phyloP scores from a whole-genome alignment of 2,113 vertebrate genomes.

The Poecilia latipinna region DNA sequence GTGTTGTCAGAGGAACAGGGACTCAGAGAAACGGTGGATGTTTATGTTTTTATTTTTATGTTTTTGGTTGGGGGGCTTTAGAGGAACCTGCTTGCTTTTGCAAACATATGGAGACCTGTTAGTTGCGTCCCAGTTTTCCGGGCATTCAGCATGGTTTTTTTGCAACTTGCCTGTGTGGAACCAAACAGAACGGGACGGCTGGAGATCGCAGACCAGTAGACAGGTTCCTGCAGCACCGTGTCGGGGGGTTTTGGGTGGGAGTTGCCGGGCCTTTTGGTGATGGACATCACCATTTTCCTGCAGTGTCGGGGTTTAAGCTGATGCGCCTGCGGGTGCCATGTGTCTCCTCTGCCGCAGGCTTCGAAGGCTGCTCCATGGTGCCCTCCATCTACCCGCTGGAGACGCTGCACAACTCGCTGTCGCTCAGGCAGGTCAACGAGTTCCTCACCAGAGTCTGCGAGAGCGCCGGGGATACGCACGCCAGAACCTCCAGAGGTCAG shows the following conservation, averaged over 20 bases:
- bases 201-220: conserved; percentile 19
- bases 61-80: not conserved
- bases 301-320: conserved; percentile 28
- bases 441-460: conserved; percentile 89
- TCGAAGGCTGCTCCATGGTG: conserved; percentile 99
- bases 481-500: conserved; percentile 86
- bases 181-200: conserved; percentile 17
- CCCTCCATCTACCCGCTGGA: conserved; percentile 97
- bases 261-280: conserved; percentile 16
- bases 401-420: conserved; percentile 98
- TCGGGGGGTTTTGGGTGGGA: conserved; percentile 28
- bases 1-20: conserved; percentile 6
- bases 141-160: conserved; percentile 57
- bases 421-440: conserved; percentile 91
- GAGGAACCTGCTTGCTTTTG: conserved; percentile 48
- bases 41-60: not conserved
- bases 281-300: conserved; percentile 18
- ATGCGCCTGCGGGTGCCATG: conserved; percentile 51
- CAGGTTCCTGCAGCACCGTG: conserved; percentile 14
- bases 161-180: conserved; percentile 51
- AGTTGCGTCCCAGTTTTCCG: conserved; percentile 34
- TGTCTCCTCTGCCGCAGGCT: conserved; percentile 85
- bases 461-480: conserved; percentile 84
- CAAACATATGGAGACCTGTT: conserved; percentile 13
- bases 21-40: conserved; percentile 12